Evolutionary conservation across 2,113 vertebrate species (phyloP).

Genomic region (Plecotus auritus): DNA sequence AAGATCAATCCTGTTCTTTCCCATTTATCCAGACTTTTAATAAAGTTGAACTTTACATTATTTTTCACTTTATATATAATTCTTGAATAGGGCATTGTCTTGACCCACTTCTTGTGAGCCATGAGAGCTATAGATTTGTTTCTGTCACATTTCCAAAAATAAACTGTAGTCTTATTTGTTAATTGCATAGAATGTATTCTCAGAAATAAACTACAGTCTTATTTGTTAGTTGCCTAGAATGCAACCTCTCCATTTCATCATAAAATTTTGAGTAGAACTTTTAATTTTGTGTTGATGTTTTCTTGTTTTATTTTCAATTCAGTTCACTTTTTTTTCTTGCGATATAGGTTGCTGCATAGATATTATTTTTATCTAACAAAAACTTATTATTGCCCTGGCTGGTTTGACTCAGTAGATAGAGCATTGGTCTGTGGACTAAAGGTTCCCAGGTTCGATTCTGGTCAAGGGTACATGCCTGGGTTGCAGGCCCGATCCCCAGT

Average conservation of each 20-base stretch:
- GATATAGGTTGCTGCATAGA: background rate
- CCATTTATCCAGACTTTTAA: background rate
- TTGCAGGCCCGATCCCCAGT: too few species aligned
- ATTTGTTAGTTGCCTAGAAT: background rate
- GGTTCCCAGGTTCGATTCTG: too few species aligned
- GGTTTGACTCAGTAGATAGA: too few species aligned
- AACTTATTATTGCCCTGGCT: too few species aligned
- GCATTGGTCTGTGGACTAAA: too few species aligned
- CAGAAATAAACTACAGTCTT: background rate
- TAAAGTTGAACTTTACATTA: background rate
- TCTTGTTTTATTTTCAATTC: background rate
- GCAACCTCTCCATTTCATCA: background rate
- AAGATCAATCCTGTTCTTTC: background rate
- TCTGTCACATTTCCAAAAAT: background rate
- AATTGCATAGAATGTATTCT: background rate
- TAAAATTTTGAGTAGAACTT: background rate
- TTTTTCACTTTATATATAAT: background rate
- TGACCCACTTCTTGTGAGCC: background rate
- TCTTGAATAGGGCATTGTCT: background rate
- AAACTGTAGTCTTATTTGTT: too few species aligned
- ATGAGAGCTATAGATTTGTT: background rate
- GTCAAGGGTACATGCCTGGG: too few species aligned
- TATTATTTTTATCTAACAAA: background rate
- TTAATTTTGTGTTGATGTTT: background rate
- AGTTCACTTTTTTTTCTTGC: background rate